Percentiles rank a stretch among this genome's conserved stretches.
Conservation (phyloP, 1,140 invertebrate genomes). For the Heterodera schachtii region DNA sequence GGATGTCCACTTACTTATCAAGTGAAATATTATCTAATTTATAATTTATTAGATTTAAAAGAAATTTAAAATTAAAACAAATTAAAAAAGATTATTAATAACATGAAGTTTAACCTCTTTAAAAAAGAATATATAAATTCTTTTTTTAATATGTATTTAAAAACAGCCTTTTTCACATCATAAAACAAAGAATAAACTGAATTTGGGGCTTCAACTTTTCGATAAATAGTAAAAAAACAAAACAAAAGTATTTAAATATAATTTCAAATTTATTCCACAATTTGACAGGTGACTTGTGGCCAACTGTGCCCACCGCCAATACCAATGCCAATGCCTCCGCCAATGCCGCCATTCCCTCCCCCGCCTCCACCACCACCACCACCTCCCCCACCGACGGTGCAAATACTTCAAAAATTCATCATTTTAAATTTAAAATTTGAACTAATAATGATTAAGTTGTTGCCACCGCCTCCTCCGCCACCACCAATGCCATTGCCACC, state of each 20-base stretch:
- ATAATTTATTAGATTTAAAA: too few species aligned
- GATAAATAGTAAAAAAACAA: too few species aligned
- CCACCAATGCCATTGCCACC: not conserved
- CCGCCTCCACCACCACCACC: conserved; percentile 8
- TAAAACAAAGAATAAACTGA: too few species aligned
- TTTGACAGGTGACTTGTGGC: conserved; percentile 13
- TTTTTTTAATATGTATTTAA: too few species aligned
- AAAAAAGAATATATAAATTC: too few species aligned
- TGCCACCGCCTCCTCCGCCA: not conserved
- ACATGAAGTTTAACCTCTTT: too few species aligned
- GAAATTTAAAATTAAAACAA: not conserved
- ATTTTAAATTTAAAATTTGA: not conserved
- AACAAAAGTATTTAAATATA: not conserved
- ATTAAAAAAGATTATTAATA: not conserved
- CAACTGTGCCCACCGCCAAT: conserved; percentile 13
- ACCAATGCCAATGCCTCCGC: not conserved
- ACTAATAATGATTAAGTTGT: not conserved
- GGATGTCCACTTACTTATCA: conserved; percentile 28
- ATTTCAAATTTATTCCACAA: not conserved
- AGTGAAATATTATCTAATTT: not conserved
- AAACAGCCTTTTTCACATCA: too few species aligned
- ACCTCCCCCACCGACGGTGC: not conserved
- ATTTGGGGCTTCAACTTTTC: too few species aligned
- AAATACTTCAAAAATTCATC: too few species aligned
- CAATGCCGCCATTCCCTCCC: not conserved